Base-by-base conservation (phyloP, 1,140 invertebrate genomes). In the Dendroctonus ponderosae region DNA sequence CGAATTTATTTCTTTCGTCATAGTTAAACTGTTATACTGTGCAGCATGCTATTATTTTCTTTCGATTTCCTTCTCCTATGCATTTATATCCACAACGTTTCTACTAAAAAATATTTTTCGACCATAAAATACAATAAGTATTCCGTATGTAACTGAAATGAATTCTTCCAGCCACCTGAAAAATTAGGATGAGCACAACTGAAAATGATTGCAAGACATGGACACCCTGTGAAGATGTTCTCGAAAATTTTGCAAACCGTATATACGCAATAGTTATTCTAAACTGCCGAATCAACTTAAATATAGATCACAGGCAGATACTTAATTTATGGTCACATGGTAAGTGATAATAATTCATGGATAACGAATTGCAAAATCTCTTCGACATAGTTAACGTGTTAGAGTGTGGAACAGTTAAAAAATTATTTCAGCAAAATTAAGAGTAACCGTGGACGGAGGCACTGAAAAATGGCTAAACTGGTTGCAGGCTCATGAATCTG, bases 391-490 rank as follows among this genome's bases (percentile, higher is more conserved):
- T 26, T 26, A 26, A 26, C 1, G 26, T 26, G 26, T 26, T 2
- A 26, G 26, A 26, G 26, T 26, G 26, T 26, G 26, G 26, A 26
- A 26, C 26, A 3, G 26, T 26, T 26, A 26, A 26, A 43, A 1
- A 26, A 26, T 26, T 26, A 26, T 65, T 67, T 53, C 54, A 91
- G 89, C 89, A 46, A 76, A 76, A 65, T 69, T 89, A 26, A 84
- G 84, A 70, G 78, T 90, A 39, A 86, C 86, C 46, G 87, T 91
- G 0, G 89, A 92, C 76, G 90, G 90, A 46, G 91, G 90, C 39
- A 87, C 88, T 4, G 80, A 84, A 68, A 78, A 79, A 63, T 91
- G 89, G 89, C 75, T 86, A 7, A 69, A 80, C 40, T 91, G 85
- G 76, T 62, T 89, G 37, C 73, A 78, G 11, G 70, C 75, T 15